A percentile compares a stretch with the other conserved stretches of the same genome.
Conservation (phyloP, 1,140 invertebrate genomes). For the Meloidogyne chitwoodi region DNA sequence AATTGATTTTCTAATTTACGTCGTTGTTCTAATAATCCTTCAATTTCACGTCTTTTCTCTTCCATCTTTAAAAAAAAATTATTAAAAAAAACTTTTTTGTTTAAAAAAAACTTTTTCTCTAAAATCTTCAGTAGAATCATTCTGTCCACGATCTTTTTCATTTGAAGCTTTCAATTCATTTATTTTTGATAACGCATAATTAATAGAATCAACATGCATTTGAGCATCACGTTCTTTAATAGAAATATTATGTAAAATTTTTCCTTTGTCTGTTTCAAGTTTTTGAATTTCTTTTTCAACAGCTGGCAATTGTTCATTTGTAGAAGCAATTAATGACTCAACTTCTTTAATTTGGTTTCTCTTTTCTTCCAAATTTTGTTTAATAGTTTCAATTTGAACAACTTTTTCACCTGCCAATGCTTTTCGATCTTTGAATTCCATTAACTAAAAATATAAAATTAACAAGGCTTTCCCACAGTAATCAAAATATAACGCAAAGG, state of each 20-base stretch:
- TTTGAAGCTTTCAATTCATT: conserved; percentile 1
- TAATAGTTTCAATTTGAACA: conserved; percentile 11
- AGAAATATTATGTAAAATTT: not conserved
- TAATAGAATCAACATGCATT: conserved; percentile 6
- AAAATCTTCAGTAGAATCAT: conserved; percentile 1
- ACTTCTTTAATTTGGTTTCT: conserved; percentile 11
- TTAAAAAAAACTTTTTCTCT: not conserved
- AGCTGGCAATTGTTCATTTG: conserved; percentile 7
- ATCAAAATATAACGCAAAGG: too few relatives aligned
- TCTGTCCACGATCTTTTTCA: not conserved
- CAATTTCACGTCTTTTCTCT: conserved; percentile 5
- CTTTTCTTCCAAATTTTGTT: not conserved
- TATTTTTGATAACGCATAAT: conserved; percentile 11
- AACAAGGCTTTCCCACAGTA: too few relatives aligned
- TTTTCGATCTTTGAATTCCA: conserved; percentile 14
- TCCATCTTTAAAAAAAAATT: conserved; percentile 11
- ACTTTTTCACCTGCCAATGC: conserved; percentile 1
- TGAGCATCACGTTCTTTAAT: not conserved
- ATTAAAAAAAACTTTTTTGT: not conserved
- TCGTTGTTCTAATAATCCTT: conserved; percentile 11
- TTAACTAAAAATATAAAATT: not conserved
- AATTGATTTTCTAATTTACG: conserved; percentile 16
- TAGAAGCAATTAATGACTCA: conserved; percentile 6
- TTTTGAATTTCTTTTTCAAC: not conserved
- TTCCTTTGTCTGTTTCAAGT: not conserved